Evolutionary conservation across 2,113 vertebrate genomes (phyloP).

Genomic region (Seriola dumerili): DNA sequence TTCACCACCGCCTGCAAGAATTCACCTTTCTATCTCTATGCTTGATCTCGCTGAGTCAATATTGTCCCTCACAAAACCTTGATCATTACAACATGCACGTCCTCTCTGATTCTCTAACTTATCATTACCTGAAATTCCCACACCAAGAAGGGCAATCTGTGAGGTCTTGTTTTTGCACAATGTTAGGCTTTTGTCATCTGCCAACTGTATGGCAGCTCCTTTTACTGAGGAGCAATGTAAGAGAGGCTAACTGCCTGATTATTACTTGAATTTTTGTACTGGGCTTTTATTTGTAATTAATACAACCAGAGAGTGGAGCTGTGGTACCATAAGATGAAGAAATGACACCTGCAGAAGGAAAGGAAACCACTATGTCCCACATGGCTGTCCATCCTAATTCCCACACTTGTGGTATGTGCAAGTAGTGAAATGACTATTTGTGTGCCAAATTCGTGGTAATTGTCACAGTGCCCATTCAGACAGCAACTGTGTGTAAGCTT

Average conservation of each 20-base stretch:
- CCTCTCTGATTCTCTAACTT: slow-evolving; percentile 29
- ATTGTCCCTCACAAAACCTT: not conserved
- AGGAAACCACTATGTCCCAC: not conserved
- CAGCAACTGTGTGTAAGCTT: not conserved
- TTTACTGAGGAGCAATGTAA: not conserved
- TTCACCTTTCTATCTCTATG: not conserved
- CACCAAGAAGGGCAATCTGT: slow-evolving; percentile 19
- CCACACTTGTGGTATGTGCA: not conserved
- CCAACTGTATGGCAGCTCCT: slow-evolving; percentile 22
- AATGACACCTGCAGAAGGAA: not conserved
- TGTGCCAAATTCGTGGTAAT: not conserved
- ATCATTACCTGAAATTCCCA: slow-evolving; percentile 18
- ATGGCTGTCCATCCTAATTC: not conserved
- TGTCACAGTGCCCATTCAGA: not conserved
- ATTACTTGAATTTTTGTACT: not conserved
- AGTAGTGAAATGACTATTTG: not conserved
- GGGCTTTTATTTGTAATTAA: not conserved
- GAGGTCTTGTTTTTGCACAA: slow-evolving; percentile 30
- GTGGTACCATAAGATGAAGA: slow-evolving; percentile 13
- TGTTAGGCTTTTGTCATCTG: not conserved
- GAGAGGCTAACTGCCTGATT: not conserved
- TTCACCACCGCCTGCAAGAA: not conserved
- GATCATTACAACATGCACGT: slow-evolving; percentile 14
- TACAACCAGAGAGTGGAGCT: slow-evolving; percentile 62
- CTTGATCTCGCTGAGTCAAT: slow-evolving; percentile 10